These are phyloP conservation scores for Manis pentadactyla DNA, from an alignment of 2,797 vertebrate species.

Conservation along the genomic window DNA sequence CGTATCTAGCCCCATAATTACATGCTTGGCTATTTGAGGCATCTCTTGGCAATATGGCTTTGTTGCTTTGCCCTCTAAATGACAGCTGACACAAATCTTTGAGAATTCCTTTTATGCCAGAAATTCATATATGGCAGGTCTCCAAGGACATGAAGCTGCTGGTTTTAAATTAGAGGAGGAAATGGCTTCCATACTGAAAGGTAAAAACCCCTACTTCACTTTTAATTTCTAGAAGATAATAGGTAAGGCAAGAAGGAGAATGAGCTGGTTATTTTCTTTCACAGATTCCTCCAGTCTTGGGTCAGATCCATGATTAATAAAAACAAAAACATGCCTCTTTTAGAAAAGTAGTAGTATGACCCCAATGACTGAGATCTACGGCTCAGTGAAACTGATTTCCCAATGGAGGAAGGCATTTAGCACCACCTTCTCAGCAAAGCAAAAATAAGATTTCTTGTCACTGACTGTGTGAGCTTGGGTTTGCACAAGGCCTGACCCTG, in stretches of 20 bases:
- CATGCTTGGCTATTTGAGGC: conserved; percentile 9
- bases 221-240: conserved; percentile 3
- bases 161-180: conserved; percentile 51
- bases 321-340: background rate
- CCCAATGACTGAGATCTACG: background rate
- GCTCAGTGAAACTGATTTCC: background rate
- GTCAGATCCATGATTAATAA: conserved; percentile 14
- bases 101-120: conserved; percentile 53
- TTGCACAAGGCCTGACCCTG: background rate
- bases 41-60: conserved; percentile 49
- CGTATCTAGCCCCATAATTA: background rate
- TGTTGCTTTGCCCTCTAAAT: conserved; percentile 33
- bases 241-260: background rate
- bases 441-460: background rate
- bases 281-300: background rate
- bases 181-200: background rate
- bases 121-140: conserved; percentile 51
- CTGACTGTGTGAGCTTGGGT: background rate
- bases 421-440: background rate
- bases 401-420: background rate
- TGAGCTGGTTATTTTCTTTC: conserved; percentile 19
- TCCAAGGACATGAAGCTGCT: conserved; percentile 29
- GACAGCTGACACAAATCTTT: background rate
- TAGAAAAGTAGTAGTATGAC: background rate
- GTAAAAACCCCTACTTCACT: conserved; percentile 13